Conservation (phyloP, 2,113 vertebrate genomes). For the Urocitellus parryii region DNA sequence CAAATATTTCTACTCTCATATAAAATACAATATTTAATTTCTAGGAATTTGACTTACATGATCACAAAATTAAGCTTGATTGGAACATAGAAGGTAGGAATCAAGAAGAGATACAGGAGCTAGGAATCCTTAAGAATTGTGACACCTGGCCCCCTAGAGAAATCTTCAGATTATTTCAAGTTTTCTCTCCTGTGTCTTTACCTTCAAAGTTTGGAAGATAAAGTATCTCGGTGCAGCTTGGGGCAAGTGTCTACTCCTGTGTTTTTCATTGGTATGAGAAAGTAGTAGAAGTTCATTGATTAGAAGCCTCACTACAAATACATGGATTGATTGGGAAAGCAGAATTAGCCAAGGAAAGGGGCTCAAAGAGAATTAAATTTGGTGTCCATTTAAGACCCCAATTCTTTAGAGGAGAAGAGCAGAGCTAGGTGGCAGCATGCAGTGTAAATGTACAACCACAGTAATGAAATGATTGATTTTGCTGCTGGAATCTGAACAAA, state of each 20-base stretch:
- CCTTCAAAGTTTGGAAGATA: background rate
- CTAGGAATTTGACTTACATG: background rate
- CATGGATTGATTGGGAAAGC: background rate
- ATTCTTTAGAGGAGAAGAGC: background rate
- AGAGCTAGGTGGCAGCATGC: background rate
- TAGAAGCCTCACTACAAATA: background rate
- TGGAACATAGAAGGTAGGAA: background rate
- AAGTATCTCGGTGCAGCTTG: background rate
- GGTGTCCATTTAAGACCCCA: background rate
- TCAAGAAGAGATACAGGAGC: background rate
- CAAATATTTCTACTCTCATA: background rate
- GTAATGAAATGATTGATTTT: conserved; percentile 47
- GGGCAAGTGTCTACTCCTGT: background rate
- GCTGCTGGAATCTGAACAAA: conserved; percentile 19
- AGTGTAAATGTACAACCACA: background rate
- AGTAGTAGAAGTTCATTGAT: background rate
- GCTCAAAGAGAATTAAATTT: background rate
- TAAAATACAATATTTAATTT: background rate
- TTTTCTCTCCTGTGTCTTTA: background rate
- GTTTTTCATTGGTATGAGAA: background rate
- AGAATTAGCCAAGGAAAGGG: background rate
- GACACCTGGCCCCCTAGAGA: background rate
- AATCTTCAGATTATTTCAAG: background rate
- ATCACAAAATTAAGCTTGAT: background rate
- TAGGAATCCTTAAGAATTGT: background rate